These are phyloP conservation scores for Anorthoa munda DNA, from an alignment of 2,888 invertebrate species.

Conservation along the genomic window DNA sequence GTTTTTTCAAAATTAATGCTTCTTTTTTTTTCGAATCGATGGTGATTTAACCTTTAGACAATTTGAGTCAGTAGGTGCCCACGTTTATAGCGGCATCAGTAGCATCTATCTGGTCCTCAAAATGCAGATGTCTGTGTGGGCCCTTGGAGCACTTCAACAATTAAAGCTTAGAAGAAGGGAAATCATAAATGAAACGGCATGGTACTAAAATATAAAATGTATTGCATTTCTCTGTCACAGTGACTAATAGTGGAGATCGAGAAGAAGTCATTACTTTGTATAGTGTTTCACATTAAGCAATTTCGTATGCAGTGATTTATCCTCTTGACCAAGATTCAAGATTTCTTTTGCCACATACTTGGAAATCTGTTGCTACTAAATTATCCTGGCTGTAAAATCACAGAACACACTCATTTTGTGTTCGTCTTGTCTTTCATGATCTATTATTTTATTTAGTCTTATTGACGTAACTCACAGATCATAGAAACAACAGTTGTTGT, in stretches of 20 bases:
- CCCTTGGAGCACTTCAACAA: too few relatives aligned
- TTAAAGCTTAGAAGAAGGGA: neutral
- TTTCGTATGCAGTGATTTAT: neutral
- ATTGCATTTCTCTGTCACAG: constrained; percentile 30
- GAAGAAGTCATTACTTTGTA: constrained; percentile 1
- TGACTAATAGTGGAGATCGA: constrained; percentile 12
- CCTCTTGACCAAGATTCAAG: neutral
- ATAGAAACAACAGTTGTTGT: too few relatives aligned
- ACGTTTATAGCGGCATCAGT: too few relatives aligned
- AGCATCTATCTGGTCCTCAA: too few relatives aligned
- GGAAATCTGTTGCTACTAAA: neutral
- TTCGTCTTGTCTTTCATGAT: neutral
- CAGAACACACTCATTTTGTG: neutral
- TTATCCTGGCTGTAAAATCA: neutral
- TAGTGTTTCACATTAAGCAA: neutral
- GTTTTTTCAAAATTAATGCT: neutral
- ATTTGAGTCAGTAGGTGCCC: too few relatives aligned
- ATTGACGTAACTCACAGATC: too few relatives aligned
- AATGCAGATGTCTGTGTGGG: too few relatives aligned
- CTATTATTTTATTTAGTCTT: neutral
- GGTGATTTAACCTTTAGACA: too few relatives aligned
- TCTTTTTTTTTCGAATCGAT: too few relatives aligned
- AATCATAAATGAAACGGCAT: constrained; percentile 10
- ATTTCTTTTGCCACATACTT: neutral
- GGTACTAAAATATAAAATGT: constrained; percentile 32